Evolutionary conservation across 92 coral and sea anemone species (phyloP), one percentile per base, ranked within the genome.

Genomic region (Zoanthus sansibaricus): DNA sequence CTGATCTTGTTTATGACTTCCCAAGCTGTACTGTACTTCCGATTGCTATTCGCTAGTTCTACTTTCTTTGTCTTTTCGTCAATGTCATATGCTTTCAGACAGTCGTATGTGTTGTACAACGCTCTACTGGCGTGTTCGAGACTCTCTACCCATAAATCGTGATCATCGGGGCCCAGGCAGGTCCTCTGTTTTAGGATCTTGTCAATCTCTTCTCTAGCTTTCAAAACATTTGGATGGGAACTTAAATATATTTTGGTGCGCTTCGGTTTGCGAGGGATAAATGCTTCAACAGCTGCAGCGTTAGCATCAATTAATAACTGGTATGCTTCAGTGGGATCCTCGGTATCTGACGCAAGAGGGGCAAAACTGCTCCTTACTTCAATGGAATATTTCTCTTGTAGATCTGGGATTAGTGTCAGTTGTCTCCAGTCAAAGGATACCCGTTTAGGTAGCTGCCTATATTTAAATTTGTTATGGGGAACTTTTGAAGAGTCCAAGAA

Each of bases 1-100:
- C 75, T 87, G 52, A 91, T 68, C 59, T 91, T 76, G 46, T 83
- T 91, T 10, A 91, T 78, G 42, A 61, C 61, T 79, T 75, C 75
- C 93, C 91, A 82, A 9, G 86, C 86, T 64, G 21, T 82, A 31
- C 73, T 70, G 58, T 90, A 79, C 75, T 75, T 45, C 37, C 62
- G 71, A 55, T 33, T 49, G 44, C 20, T 76, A 69, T 86, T 79
- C 42, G 80, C 79, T 55, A 30, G 78, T 86, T 90, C 90, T 46
- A 86, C 86, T 17, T 61, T 74, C 58, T 56, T 82, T 75, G 77
- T 84, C 58, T 75, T 78, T 78, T 66, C 88, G 37, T 67, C 79
- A 55, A 84, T 18, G 71, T 89, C 89, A 70, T 20, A 89, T 44
- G 59, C 89, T 72, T 33, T 73, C 42, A 74, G 76, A 11, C 61